These are phyloP conservation scores for Burhinus bistriatus DNA, from an alignment of 2,113 vertebrate species.

Conservation along the genomic window DNA sequence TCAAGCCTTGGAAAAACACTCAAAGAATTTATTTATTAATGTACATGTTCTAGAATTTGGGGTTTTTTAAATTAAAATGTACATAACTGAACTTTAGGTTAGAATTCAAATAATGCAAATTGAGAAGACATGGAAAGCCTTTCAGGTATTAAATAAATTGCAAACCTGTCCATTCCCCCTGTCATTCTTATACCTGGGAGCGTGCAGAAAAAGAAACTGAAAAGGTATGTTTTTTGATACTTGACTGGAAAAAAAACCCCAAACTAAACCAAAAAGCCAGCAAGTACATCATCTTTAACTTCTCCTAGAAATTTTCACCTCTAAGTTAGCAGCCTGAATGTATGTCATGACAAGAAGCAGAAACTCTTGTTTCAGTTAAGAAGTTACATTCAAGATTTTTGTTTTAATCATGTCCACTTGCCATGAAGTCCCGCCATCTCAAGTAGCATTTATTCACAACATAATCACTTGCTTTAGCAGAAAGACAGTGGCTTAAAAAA, in stretches of 20 bases:
- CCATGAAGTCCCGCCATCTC: neutral
- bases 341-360: neutral
- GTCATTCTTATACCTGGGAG: neutral
- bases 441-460: neutral
- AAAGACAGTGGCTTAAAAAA: neutral
- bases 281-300: neutral
- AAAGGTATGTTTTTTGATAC: rapidly evolving
- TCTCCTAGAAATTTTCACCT: neutral
- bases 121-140: neutral
- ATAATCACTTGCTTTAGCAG: neutral
- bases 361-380: neutral
- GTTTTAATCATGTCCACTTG: neutral
- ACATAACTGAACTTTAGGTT: neutral
- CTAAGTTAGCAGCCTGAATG: neutral
- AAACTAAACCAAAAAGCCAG: neutral
- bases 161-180: neutral
- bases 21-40: neutral
- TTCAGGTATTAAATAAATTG: neutral
- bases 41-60: neutral
- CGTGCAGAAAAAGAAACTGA: neutral
- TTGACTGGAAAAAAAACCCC: neutral
- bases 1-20: neutral
- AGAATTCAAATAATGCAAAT: neutral
- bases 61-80: neutral
- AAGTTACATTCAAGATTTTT: neutral